Base-by-base conservation (phyloP, 2,888 invertebrate genomes). In the Lacanobia wlatinum region DNA sequence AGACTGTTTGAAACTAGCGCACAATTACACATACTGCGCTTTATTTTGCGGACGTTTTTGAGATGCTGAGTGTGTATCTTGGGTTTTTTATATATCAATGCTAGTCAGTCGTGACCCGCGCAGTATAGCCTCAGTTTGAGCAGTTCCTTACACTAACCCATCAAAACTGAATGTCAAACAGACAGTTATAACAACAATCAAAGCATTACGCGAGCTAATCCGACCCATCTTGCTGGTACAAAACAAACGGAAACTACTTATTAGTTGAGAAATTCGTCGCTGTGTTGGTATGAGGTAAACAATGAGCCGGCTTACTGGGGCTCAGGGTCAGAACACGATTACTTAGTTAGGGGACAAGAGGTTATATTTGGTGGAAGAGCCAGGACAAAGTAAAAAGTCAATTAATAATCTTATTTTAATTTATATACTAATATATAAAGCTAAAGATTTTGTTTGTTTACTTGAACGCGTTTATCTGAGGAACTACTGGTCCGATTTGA, bases 191-290 rank as follows among this genome's bases (percentile, higher is more conserved):
- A 40, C 56, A 58, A 68, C 66, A 64, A 66, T 78, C 53, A 69
- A 63, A 56, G 48, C n/a, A 53, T 62, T 78, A 18, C 50, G 48
- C 23, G n/a, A 46, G 18, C 58, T 67, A 63, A 83, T 67, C 78
- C 65, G 7, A n/a, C 46, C 66, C 69, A 83, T 83, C 80, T 78
- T 82, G 66, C 55, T 65, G 28, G 34, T 40, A 62, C 62, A 73
- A 70, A 75, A 77, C 74, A 85, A 84, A 79, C 79, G 65, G 72
- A 84, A 82, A 85, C 85, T 84, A 84, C 84, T 82, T 85, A 82
- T 75, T 82, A 80, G 80, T 79, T 82, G 68, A 60, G 68, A 77
- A 82, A 68, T 79, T 69, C 70, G 66, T 70, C 60, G 66, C 71
- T 63, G 58, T 79, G 83, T 76, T 79, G 76, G 62, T 65, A 23